Evolutionary conservation across 2,797 vertebrate species (phyloP), one percentile per base, ranked within the genome.

Genomic region (Melanotaenia parkinsoni): DNA sequence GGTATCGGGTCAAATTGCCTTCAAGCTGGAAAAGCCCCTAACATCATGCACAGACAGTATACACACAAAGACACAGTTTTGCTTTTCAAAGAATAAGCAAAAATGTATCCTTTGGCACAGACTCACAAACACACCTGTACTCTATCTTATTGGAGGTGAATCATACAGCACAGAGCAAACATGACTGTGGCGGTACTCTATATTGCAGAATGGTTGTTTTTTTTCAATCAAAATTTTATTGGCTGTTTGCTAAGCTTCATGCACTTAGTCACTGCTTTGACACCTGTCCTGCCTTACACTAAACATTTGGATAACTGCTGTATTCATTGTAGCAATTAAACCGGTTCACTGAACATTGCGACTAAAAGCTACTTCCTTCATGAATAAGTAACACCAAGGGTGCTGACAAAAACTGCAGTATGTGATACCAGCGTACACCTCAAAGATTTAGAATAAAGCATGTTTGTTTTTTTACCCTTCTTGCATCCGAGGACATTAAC

Each of bases 1-100:
- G 83, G 83, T 74, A 79, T 90, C 84, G 81, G 76, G 67, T 64
- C 58, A 82, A 74, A 87, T 89, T 69, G 56, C 79, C 82, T 78
- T 89, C 72, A 89, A 88, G 85, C 80, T 88, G 79, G 79, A 82
- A 58, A 76, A 63, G 40, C 35, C 35, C 40, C 64, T 13, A 20
- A 32, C 20, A 72, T 12, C 20, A 37, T 63, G 30, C 53, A 61
- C 63, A 71, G 26, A 51, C 71, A 62, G 43, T 47, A 66, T 9
- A 12, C 69, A 66, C 67, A 66, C 68, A 58, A 35, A 62, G 5
- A 67, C 63, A 63, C 67, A 61, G 63, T 51, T 30, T 16, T 37
- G 1, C 43, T 51, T 30, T 63, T 59, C 8, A 58, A 61, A 59
- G 69, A 74, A 72, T 86, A 80, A 82, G 45, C 45, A 59, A 43